Percentiles rank a stretch among this genome's conserved stretches.
These are phyloP conservation scores for Netelia inedita DNA, from an alignment of 2,888 invertebrate species.

Conservation along the genomic window DNA sequence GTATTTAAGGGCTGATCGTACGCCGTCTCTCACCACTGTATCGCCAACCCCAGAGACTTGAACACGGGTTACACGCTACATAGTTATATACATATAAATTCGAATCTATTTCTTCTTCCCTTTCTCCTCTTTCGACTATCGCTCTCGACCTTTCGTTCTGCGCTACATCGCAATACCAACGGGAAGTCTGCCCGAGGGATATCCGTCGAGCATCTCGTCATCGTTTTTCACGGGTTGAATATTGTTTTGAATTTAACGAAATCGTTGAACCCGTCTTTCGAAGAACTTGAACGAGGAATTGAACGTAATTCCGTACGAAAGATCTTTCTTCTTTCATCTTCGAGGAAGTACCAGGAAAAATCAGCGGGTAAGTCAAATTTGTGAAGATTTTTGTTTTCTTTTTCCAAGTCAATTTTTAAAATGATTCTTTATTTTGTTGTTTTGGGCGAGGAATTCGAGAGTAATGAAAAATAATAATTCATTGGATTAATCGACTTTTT, in stretches of 20 bases:
- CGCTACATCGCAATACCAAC: constrained; percentile 2
- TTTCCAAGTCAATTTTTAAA: background rate
- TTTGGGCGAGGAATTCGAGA: too few relatives aligned
- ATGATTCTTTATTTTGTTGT: background rate
- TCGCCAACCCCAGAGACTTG: constrained; percentile 74
- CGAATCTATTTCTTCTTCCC: background rate
- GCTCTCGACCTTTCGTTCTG: background rate
- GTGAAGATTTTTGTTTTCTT: constrained; percentile 1
- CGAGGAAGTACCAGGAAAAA: constrained; percentile 21
- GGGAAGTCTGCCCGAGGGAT: background rate
- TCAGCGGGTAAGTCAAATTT: constrained; percentile 43
- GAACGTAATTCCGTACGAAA: background rate
- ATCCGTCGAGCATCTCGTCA: background rate
- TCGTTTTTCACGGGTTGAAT: background rate
- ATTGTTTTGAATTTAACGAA: background rate
- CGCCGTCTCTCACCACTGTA: constrained; percentile 80
- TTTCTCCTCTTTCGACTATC: background rate
- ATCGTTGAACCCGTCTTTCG: background rate
- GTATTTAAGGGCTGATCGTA: constrained; percentile 83
- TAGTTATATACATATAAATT: background rate
- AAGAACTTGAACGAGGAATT: constrained; percentile 7
- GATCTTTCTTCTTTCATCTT: constrained; percentile 3
- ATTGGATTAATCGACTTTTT: background rate
- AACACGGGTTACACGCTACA: constrained; percentile 65
- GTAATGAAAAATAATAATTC: too few relatives aligned